These are phyloP conservation scores for Dasypus novemcinctus DNA, from an alignment of 2,113 vertebrate genomes.

Conservation along the genomic window DNA sequence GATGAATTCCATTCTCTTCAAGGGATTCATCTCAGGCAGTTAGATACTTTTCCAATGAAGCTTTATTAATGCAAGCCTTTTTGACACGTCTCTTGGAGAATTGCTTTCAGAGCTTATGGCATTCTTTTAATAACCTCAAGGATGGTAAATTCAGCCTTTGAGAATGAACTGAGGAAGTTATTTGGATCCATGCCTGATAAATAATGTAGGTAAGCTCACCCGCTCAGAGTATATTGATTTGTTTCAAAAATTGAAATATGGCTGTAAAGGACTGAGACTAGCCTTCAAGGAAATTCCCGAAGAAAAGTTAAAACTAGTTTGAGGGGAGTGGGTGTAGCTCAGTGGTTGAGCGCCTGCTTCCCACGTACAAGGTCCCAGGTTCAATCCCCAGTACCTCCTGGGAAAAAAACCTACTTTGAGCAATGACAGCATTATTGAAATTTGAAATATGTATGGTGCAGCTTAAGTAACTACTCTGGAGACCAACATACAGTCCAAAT, in stretches of 20 bases:
- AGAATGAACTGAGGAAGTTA: constrained; percentile 61
- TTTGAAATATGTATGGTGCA: neutral
- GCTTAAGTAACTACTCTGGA: constrained; percentile 16
- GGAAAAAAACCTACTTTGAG: constrained; percentile 4
- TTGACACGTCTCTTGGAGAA: constrained; percentile 46
- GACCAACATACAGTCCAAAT: neutral
- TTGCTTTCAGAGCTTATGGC: constrained; percentile 24
- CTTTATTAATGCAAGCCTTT: constrained; percentile 67
- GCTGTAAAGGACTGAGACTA: neutral
- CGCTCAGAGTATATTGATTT: constrained; percentile 45
- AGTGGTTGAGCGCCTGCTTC: too few species aligned
- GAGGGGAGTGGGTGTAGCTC: neutral
- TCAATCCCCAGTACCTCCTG: too few species aligned
- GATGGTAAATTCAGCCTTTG: constrained; percentile 53
- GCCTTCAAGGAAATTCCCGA: neutral
- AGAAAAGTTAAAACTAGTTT: constrained; percentile 8
- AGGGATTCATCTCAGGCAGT: constrained; percentile 62
- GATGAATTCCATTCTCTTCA: constrained; percentile 43
- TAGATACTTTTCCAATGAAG: constrained; percentile 63
- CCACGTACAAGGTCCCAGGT: too few species aligned
- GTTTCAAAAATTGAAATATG: constrained; percentile 40
- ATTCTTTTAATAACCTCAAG: constrained; percentile 65
- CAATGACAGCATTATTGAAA: neutral
- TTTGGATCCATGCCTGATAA: constrained; percentile 57
- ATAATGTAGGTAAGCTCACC: constrained; percentile 37